These are phyloP conservation scores for Ceratosolen solmsi DNA, from an alignment of 1,140 invertebrate species.

Conservation along the genomic window DNA sequence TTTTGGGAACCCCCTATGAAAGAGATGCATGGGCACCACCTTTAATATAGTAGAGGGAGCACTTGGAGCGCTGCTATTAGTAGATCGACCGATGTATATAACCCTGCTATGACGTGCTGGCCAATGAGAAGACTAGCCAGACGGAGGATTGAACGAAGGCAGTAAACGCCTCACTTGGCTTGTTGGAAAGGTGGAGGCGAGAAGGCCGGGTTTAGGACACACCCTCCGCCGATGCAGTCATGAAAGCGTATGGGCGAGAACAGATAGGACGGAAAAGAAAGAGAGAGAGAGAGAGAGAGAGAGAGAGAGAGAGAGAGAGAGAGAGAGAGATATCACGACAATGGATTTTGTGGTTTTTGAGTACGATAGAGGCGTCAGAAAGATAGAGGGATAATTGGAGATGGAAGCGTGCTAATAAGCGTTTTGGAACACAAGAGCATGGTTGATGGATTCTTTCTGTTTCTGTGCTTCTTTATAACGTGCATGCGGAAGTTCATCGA, in stretches of 20 bases:
- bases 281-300: background rate
- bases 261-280: background rate
- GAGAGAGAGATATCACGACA: slow-evolving; percentile 7
- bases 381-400: background rate
- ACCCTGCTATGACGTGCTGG: background rate
- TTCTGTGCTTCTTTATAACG: background rate
- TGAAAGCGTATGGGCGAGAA: background rate
- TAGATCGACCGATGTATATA: background rate
- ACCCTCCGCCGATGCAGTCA: background rate
- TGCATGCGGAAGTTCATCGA: background rate
- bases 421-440: background rate
- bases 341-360: slow-evolving; percentile 21
- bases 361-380: slow-evolving; percentile 1
- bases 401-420: slow-evolving; percentile 12
- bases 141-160: background rate
- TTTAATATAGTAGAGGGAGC: background rate
- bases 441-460: slow-evolving; percentile 30
- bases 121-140: slow-evolving; percentile 7
- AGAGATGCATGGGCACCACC: background rate
- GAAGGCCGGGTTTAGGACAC: slow-evolving; percentile 53
- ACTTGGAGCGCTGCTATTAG: background rate
- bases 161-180: background rate
- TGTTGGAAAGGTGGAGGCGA: background rate
- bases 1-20: background rate
- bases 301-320: background rate